These are phyloP conservation scores for Coleophora flavipennella DNA, from an alignment of 2,888 invertebrate species.

Conservation along the genomic window DNA sequence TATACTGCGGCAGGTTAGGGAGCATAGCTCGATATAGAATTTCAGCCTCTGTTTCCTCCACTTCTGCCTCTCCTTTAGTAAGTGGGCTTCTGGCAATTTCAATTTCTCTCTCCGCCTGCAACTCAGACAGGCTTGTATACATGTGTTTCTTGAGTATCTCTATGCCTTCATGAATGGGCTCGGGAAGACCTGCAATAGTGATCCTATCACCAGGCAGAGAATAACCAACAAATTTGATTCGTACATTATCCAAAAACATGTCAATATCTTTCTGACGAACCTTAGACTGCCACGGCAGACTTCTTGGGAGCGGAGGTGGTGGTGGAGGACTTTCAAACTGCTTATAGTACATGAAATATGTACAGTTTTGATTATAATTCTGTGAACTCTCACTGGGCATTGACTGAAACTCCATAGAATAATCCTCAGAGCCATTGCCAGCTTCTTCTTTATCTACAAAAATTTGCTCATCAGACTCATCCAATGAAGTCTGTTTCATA, in stretches of 20 bases:
- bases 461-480: constrained; percentile 82
- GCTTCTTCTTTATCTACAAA: constrained; percentile 81
- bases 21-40: constrained; percentile 94
- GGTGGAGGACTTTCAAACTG: constrained; percentile 63
- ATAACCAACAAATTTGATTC: constrained; percentile 97
- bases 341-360: constrained; percentile 58
- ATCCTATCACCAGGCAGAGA: constrained; percentile 88
- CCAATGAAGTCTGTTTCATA: constrained; percentile 93
- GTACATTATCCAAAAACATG: constrained; percentile 89
- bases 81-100: constrained; percentile 93
- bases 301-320: constrained; percentile 64
- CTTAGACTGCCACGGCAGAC: constrained; percentile 97
- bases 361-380: constrained; percentile 48
- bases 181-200: constrained; percentile 94
- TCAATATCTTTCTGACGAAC: constrained; percentile 95
- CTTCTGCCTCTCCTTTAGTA: constrained; percentile 85
- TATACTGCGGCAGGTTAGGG: constrained; percentile 96
- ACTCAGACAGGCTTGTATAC: constrained; percentile 93
- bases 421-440: constrained; percentile 74
- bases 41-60: constrained; percentile 88
- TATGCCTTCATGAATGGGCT: constrained; percentile 97
- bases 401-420: constrained; percentile 73
- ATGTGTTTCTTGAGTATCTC: constrained; percentile 92
- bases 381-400: constrained; percentile 51
- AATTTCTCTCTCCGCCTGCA: constrained; percentile 92